Conservation (phyloP, 2,113 vertebrate genomes). For the Menidia beryllina region DNA sequence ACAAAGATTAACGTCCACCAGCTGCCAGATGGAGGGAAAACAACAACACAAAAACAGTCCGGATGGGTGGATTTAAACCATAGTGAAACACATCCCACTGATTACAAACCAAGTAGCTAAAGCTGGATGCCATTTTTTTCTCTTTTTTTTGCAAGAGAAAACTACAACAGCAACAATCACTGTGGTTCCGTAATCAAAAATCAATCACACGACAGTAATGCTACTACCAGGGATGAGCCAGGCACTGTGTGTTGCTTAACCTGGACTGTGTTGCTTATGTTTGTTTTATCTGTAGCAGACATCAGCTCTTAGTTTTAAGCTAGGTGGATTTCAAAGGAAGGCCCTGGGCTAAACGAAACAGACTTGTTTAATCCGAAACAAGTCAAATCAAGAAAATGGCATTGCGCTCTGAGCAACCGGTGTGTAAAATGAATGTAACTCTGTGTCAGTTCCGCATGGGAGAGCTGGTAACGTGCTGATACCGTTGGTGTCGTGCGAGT, state of each 20-base stretch:
- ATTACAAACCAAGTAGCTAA: neutral
- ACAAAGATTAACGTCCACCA: conserved; percentile 59
- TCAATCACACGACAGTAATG: too few relatives aligned
- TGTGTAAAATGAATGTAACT: too few relatives aligned
- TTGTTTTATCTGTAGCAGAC: too few relatives aligned
- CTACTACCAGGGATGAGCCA: too few relatives aligned
- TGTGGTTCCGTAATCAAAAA: neutral
- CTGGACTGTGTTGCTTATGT: too few relatives aligned
- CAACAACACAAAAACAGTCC: conserved; percentile 42
- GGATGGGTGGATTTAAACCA: conserved; percentile 24
- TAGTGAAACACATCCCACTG: neutral
- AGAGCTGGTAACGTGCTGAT: too few relatives aligned
- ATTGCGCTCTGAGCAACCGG: too few relatives aligned
- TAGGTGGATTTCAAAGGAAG: neutral
- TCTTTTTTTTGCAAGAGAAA: neutral
- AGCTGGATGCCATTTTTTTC: neutral
- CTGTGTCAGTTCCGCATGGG: too few relatives aligned
- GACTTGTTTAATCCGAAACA: too few relatives aligned
- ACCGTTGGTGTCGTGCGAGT: too few relatives aligned
- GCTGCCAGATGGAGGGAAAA: conserved; percentile 66
- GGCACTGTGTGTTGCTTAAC: too few relatives aligned
- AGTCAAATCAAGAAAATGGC: too few relatives aligned
- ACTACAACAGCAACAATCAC: neutral
- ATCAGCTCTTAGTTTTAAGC: neutral
- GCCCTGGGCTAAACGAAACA: neutral